Base-by-base conservation (phyloP, 2,113 vertebrate species). In the Callospermophilus lateralis region DNA sequence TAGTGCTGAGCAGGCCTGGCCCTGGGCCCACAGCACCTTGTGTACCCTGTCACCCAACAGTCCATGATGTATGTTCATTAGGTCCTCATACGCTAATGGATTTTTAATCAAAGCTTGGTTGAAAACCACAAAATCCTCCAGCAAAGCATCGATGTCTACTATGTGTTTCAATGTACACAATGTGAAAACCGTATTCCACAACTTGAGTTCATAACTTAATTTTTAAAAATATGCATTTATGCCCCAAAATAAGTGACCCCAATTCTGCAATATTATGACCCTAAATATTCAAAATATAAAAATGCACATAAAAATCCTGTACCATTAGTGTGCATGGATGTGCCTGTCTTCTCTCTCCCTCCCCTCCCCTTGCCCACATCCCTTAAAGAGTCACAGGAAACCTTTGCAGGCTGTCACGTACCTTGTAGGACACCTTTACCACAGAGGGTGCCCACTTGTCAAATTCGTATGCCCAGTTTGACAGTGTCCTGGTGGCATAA, bases 371-470 rank as follows among this genome's bases (percentile, higher is more conserved):
- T 4, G 0, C 1, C 32, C 20, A 24, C 6, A 3, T 17, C 53
- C 26, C 48, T 13, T 9, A 22, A 26, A 3, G 11, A 74, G 30
- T 39, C 8, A 13, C 55, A 28, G 28, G 42, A 58, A 4, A 2
- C 32, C 63, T 32, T n/a, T 8, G 5, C 10, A 51, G n/a, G 22
- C 37, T 2, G 7, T 13, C 34, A 97, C 98, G 39, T 93, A 99
- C 99, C 99, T 99, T 99, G 98, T 99, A 99, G 9, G 99, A 99
- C 90, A 99, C 98, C 97, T 99, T 99, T 77, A 99, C 99, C 84
- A 99, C 99, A 0, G 99, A 99, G 4, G 99, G 99, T 22, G 99
- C 99, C 99, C 99, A 99, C 83, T 99, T 99, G 98, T 99, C 99
- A 95, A 99, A 99, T 98, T 99, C 99, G 0, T 99, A 99, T 0